A percentile compares a stretch with the other conserved stretches of the same genome.
Evolutionary conservation across 2,888 invertebrate species (phyloP).

Genomic region (Caenorhabditis panamensis): DNA sequence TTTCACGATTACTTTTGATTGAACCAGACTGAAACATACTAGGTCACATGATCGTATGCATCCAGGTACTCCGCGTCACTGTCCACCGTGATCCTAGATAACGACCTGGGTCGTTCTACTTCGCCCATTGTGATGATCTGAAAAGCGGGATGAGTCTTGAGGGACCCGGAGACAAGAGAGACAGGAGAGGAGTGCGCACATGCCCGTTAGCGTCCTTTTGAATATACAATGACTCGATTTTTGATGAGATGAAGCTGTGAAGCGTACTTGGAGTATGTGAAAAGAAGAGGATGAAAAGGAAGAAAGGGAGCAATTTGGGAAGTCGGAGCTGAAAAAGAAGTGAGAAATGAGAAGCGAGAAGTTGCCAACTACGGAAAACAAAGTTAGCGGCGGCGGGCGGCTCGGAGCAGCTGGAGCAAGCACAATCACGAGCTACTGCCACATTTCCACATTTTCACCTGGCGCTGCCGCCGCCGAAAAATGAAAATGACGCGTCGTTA

Average conservation of each 20-base stretch:
- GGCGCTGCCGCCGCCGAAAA: slow-evolving; percentile 21
- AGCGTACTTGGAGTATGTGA: background rate
- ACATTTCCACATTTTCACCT: slow-evolving; percentile 9
- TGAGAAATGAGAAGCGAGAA: slow-evolving; percentile 4
- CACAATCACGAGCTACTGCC: slow-evolving; percentile 13
- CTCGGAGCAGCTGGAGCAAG: slow-evolving; percentile 21
- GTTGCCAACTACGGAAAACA: slow-evolving; percentile 4
- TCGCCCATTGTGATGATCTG: slow-evolving; percentile 43
- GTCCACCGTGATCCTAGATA: slow-evolving; percentile 64
- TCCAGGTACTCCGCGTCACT: slow-evolving; percentile 70
- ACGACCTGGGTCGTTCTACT: slow-evolving; percentile 63
- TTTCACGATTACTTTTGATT: no score
- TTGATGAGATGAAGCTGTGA: slow-evolving; percentile 27
- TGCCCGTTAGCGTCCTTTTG: slow-evolving; percentile 13
- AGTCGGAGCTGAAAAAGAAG: background rate
- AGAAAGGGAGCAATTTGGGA: slow-evolving; percentile 1
- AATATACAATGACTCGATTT: slow-evolving; percentile 39
- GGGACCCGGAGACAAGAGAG: no score
- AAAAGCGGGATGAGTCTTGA: background rate
- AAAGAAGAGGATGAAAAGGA: background rate
- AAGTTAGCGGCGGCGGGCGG: no score
- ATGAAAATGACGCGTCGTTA: slow-evolving; percentile 37
- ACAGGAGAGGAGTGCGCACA: no score
- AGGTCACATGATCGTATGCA: slow-evolving; percentile 71
- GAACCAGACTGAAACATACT: slow-evolving; percentile 69